Base-by-base conservation (phyloP, 2,797 vertebrate genomes). In the Urocyon cinereoargenteus region DNA sequence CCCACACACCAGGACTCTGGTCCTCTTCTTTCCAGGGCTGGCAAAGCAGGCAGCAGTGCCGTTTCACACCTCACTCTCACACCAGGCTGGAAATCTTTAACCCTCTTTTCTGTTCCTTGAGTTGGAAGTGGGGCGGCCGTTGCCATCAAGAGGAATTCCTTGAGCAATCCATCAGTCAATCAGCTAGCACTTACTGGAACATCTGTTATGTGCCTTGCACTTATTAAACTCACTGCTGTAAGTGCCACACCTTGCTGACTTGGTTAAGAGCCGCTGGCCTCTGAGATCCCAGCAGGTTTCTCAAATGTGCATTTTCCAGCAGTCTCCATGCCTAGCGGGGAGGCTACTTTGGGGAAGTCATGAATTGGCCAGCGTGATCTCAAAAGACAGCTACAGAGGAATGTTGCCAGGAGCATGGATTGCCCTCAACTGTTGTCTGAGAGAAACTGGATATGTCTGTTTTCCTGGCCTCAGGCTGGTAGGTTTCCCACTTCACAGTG, bases 81-180 rank as follows among this genome's bases (percentile, higher is more conserved):
- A 24, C 45, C 13, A 34, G 28, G 34, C 51, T 75, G n/a, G 55
- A 81, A 84, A 18, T 66, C 59, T 57, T 62, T n/a, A 64, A 16
- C 24, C 73, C 90, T 79, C 77, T 70, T 88, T 83, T 86, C 86
- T 94, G 72, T 83, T 66, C 34, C 68, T 83, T 96, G 96, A 68
- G 70, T 93, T 90, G 75, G 93, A 96, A 97, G 57, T 49, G 59
- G 26, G 31, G 49, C 45, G 81, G 64, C 85, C 73, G 26, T 24
- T 57, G 68, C 95, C 84, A 93, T 96, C 93, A 94, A 28, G 82
- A 93, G 72, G 77, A 83, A 87, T 93, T 96, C 66, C 96, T 72
- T 13, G 36, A 83, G 90, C 73, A 94, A 95, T 98, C 89, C 90
- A 90, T 97, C 97, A 97, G 93, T 82, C 95, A 95, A 83, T 97